Base-by-base conservation (phyloP, 2,888 invertebrate species). In the Teleogryllus oceanicus region DNA sequence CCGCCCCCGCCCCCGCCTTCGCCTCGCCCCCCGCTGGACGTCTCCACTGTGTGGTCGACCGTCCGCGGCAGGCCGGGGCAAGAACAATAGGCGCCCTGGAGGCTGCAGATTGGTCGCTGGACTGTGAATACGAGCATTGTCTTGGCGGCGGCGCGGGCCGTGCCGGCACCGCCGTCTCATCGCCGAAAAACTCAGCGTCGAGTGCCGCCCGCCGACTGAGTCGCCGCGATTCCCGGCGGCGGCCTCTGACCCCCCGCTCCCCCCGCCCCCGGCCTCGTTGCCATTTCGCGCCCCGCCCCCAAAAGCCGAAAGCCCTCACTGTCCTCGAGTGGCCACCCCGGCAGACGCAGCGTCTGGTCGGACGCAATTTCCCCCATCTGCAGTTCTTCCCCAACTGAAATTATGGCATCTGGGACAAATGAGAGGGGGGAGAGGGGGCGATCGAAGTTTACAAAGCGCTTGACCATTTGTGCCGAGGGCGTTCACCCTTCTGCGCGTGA, bases 101-200 rank as follows among this genome's bases (percentile, higher is more conserved):
- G 13, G 62, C 62, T 12, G 62, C 62, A 62, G 62, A 62, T 62
- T 62, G 62, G 62, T 62, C 62, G 62, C 62, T 62, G 62, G 62
- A 62, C 62, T 11, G 62, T 62, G 62, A 62, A 62, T 62, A 11
- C 62, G 62, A 10, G 16, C n/a, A 62, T 62, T 62, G 62, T 62
- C 62, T 62, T 62, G 62, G 62, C 62, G 62, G 16, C 13, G 62
- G 62, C 62, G 62, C 62, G 62, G 62, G 8, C 37, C 37, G 37
- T 62, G 62, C 16, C 62, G 16, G 5, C 18, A 16, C n/a, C 62
- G 37, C 16, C 62, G 62, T 62, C 62, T 62, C 62, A 62, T 62
- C 62, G 16, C 62, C 62, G 62, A n/a, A 62, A 62, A 62, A 62
- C 12, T 62, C 62, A 0, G 62, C 62, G 13, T n/a, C 62, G 16